These are phyloP conservation scores for Periophthalmus magnuspinnatus DNA, from an alignment of 2,797 vertebrate genomes.

Conservation along the genomic window DNA sequence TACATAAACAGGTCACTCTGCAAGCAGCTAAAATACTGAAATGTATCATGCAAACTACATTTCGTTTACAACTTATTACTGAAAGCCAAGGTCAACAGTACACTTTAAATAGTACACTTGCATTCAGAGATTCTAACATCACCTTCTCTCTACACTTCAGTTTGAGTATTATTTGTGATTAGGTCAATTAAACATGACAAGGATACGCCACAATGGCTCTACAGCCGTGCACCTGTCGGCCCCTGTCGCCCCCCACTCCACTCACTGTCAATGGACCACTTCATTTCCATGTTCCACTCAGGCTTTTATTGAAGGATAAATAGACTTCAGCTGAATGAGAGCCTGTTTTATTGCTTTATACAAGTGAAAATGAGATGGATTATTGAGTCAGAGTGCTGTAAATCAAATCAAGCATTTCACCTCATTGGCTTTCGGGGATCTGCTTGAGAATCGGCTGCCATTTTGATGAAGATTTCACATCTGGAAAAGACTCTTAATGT, in stretches of 20 bases:
- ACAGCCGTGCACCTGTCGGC: conserved; percentile 53
- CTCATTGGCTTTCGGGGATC: conserved; percentile 66
- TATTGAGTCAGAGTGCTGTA: conserved; percentile 47
- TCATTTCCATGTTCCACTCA: conserved; percentile 61
- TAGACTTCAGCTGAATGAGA: conserved; percentile 53
- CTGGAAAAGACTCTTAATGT: conserved; percentile 38
- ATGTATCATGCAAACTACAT: not conserved
- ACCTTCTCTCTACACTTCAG: conserved; percentile 14
- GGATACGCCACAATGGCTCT: conserved; percentile 44
- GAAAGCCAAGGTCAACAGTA: conserved; percentile 2
- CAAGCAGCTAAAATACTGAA: no score
- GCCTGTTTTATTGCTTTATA: conserved; percentile 59
- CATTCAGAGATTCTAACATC: conserved; percentile 16
- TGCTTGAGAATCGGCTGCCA: conserved; percentile 29
- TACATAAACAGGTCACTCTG: no score
- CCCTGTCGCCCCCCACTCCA: conserved; percentile 43
- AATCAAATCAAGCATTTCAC: conserved; percentile 47
- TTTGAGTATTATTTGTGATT: conserved; percentile 35
- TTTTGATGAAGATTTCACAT: conserved; percentile 63
- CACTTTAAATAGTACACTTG: conserved; percentile 25
- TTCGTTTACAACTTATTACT: not conserved
- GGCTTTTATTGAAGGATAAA: conserved; percentile 63
- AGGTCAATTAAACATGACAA: conserved; percentile 42
- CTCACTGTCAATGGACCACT: conserved; percentile 47
- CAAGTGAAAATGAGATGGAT: conserved; percentile 62